Conservation (phyloP, 2,888 invertebrate genomes). For the Aleiodes alternator region DNA sequence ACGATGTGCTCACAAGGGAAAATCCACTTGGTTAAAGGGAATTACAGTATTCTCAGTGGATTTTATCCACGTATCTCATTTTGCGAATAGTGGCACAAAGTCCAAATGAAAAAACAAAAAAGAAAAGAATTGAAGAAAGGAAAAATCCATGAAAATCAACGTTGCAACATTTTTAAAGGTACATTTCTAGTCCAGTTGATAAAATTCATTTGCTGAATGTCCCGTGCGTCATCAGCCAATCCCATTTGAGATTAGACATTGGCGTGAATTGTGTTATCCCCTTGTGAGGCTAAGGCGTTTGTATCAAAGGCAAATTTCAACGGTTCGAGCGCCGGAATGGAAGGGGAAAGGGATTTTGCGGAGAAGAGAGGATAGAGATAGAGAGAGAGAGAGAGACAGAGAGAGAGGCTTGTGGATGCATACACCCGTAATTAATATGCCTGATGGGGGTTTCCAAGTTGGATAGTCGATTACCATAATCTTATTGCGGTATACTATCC, state of each 20-base stretch:
- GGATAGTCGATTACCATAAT: slow-evolving; percentile 74
- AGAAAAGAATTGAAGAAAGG: background rate
- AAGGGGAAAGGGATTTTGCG: background rate
- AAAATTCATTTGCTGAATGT: slow-evolving; percentile 64
- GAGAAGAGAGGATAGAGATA: background rate
- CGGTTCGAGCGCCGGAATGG: slow-evolving; percentile 45
- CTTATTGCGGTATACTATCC: slow-evolving; percentile 65
- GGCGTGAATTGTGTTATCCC: slow-evolving; percentile 71
- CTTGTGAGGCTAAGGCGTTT: slow-evolving; percentile 62
- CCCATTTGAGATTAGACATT: slow-evolving; percentile 70
- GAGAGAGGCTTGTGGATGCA: slow-evolving; percentile 58
- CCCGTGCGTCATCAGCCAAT: slow-evolving; percentile 66
- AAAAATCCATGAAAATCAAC: slow-evolving; percentile 29
- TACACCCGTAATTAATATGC: slow-evolving; percentile 73
- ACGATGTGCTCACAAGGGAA: slow-evolving; percentile 11
- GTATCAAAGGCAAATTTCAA: slow-evolving; percentile 73
- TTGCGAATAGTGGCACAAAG: slow-evolving; percentile 28
- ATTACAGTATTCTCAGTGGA: slow-evolving; percentile 33
- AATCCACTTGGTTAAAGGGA: slow-evolving; percentile 24
- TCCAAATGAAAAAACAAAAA: slow-evolving; percentile 7
- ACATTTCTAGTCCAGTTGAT: slow-evolving; percentile 28
- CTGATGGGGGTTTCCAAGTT: slow-evolving; percentile 73
- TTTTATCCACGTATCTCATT: slow-evolving; percentile 20
- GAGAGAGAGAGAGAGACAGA: background rate
- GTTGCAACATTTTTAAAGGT: slow-evolving; percentile 8